Evolutionary conservation across 92 coral and sea anemone species (phyloP).

Genomic region (Phenganax stokvisi): DNA sequence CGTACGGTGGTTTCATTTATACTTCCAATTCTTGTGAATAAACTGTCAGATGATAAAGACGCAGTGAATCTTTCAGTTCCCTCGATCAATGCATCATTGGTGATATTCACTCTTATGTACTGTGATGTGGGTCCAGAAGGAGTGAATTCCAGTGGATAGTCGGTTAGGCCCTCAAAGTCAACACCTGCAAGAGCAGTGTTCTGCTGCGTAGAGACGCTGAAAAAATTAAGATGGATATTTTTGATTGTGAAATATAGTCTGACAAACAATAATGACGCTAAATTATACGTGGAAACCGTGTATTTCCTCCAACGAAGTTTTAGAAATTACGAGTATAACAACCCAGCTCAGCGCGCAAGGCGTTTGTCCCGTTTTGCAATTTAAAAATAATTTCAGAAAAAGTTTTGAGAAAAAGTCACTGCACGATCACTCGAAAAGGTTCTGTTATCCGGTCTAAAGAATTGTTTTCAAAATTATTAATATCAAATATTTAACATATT

Average conservation of each 20-base stretch:
- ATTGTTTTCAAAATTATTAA: not conserved
- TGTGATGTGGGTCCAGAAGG: conserved; percentile 34
- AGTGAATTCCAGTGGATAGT: conserved; percentile 8
- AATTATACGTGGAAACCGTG: not conserved
- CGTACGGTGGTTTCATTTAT: conserved; percentile 22
- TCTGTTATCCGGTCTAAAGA: not conserved
- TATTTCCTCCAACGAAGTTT: not conserved
- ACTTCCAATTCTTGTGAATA: conserved; percentile 22
- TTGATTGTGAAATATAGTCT: not conserved
- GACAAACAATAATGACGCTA: not conserved
- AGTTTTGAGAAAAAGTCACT: too few species aligned
- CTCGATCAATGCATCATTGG: conserved; percentile 14
- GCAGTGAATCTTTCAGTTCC: conserved; percentile 36
- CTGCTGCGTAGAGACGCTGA: conserved; percentile 21
- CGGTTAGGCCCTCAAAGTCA: conserved; percentile 8
- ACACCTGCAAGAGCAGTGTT: conserved; percentile 25
- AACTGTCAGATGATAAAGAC: conserved; percentile 6
- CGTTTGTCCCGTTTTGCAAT: too few species aligned
- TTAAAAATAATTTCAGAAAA: too few species aligned
- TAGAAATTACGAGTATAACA: too few species aligned
- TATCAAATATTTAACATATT: not conserved
- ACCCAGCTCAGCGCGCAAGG: too few species aligned
- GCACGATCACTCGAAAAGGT: not conserved
- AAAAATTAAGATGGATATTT: not conserved
- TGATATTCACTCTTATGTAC: not conserved